Base-by-base conservation (phyloP, 1,140 invertebrate species). In the Procambarus clarkii region DNA sequence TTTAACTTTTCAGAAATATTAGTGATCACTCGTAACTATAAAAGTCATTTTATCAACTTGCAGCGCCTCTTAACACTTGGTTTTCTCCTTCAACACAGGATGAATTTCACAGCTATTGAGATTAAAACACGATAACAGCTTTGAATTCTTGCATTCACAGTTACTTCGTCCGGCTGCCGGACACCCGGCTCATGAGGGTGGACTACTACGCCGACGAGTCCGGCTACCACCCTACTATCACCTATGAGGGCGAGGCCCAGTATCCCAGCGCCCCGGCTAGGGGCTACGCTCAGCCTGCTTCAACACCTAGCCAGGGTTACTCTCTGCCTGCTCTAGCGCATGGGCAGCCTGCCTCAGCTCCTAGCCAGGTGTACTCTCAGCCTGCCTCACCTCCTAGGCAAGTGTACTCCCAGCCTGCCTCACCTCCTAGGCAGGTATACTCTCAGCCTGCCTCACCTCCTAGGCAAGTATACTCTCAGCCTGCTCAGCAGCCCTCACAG, bases 111-210 rank as follows among this genome's bases (percentile, higher is more conserved):
- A 34, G 34, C 34, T 34, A 0, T 34, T 34, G 34, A 34, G 34
- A 34, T n/a, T 0, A 34, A 34, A 34, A 34, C 34, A 34, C 34
- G 34, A 34, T 34, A 34, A 34, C 34, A 34, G 34, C 34, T n/a
- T 0, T 34, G 1, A 34, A 34, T 58, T 13, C 13, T 34, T 46
- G 5, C 2, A 15, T 76, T 50, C n/a, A 54, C 74, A 78, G 48
- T 58, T 86, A 78, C 85, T 83, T 69, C 60, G 81, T 83, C 9
- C 60, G 24, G 81, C 81, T 83, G 81, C 81, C 81, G 4, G 81
- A 83, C 81, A 18, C 81, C 81, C 81, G 81, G 11, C 81, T 83
- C 34, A 83, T 83, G 81, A 34, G 60, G 24, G 81, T 83, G 13
- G 81, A 83, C 2, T 83, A 83, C 81, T 83, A 83, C 81, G 81